Evolutionary conservation across 1,140 invertebrate species (phyloP).

Genomic region (Notospermus geniculatus): DNA sequence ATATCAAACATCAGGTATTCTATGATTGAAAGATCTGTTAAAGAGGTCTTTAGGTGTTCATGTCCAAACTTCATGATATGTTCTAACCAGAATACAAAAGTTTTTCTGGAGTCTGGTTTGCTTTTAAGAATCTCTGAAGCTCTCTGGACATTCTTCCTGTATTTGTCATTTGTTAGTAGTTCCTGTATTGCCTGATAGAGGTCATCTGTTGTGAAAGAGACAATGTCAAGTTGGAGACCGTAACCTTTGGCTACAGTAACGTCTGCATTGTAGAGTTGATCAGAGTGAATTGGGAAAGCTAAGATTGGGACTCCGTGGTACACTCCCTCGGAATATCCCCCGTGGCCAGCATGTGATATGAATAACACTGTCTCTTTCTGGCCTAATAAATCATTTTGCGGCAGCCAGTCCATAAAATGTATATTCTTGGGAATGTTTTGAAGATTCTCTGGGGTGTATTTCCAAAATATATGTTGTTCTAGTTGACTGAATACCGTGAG

Average conservation of each 20-base stretch:
- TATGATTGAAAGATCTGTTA: background rate
- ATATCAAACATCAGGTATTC: background rate
- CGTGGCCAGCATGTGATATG: background rate
- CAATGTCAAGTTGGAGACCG: background rate
- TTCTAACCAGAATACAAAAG: conserved; percentile 60
- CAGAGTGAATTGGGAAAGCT: background rate
- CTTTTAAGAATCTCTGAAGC: conserved; percentile 56
- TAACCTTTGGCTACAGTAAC: background rate
- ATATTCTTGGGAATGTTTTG: conserved; percentile 2
- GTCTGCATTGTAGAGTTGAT: conserved; percentile 10
- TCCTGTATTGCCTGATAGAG: background rate
- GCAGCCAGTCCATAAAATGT: background rate
- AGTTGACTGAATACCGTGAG: background rate
- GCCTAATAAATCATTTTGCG: conserved; percentile 1
- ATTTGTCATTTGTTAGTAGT: background rate
- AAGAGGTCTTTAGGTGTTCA: conserved; percentile 53
- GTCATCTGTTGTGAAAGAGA: background rate
- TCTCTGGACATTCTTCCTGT: background rate
- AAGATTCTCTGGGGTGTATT: background rate
- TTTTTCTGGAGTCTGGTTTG: conserved; percentile 49
- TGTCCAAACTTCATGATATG: conserved; percentile 61
- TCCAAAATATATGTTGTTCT: background rate
- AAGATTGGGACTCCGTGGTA: conserved; percentile 2
- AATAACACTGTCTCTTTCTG: background rate
- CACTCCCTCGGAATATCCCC: background rate